phyloP scores from a whole-genome alignment of 1,140 invertebrate species.

The Bombus superbus region DNA sequence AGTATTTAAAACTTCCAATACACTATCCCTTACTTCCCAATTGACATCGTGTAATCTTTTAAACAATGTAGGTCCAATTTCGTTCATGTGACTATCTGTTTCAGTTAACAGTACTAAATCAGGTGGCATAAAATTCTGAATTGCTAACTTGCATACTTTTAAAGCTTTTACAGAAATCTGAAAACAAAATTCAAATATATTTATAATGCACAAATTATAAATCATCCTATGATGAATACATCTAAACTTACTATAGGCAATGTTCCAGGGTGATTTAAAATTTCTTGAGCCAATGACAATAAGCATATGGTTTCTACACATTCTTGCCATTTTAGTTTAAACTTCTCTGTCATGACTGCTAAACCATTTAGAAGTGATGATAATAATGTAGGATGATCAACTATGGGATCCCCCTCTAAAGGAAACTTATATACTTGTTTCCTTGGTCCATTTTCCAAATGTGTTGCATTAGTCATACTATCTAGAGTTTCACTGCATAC shows the following conservation, averaged over 20 bases:
- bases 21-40: slow-evolving; percentile 90
- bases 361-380: slow-evolving; percentile 86
- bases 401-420: slow-evolving; percentile 76
- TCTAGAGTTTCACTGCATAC: slow-evolving; percentile 39
- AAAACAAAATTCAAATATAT: slow-evolving; percentile 28
- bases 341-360: slow-evolving; percentile 86
- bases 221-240: neutral
- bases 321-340: slow-evolving; percentile 89
- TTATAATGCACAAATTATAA: neutral
- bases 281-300: slow-evolving; percentile 82
- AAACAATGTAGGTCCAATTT: slow-evolving; percentile 86
- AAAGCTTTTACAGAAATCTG: slow-evolving; percentile 87
- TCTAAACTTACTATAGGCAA: slow-evolving; percentile 80
- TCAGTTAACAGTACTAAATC: slow-evolving; percentile 88
- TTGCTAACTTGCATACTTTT: slow-evolving; percentile 86
- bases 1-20: slow-evolving; percentile 87
- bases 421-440: slow-evolving; percentile 71
- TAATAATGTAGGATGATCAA: slow-evolving; percentile 82
- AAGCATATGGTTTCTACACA: slow-evolving; percentile 87
- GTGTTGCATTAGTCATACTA: slow-evolving; percentile 36
- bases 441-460: slow-evolving; percentile 47
- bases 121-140: slow-evolving; percentile 89
- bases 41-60: slow-evolving; percentile 87
- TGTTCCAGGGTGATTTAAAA: slow-evolving; percentile 83
- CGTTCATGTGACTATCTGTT: slow-evolving; percentile 85